Percentiles rank a stretch among this genome's conserved stretches.
Conservation (phyloP, 2,797 vertebrate species). For the Ispidina lecontei region DNA sequence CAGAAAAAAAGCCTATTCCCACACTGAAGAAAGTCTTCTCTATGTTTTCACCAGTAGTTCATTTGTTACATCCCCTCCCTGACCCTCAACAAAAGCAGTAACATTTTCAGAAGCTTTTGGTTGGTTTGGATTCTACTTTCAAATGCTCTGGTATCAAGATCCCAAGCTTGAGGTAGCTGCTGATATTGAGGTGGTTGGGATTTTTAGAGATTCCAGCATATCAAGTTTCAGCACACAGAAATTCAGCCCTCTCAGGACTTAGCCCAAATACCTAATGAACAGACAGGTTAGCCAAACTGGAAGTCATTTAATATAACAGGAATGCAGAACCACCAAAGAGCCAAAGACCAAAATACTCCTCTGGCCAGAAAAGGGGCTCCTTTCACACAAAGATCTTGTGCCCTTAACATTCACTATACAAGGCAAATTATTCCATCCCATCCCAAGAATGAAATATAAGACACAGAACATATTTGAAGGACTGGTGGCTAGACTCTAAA, state of each 20-base stretch:
- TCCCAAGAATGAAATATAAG: neutral
- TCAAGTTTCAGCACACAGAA: neutral
- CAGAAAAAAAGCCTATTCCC: neutral
- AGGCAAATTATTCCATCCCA: neutral
- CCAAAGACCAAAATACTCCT: neutral
- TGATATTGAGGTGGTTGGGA: neutral
- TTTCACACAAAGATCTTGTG: neutral
- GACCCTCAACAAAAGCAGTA: no score
- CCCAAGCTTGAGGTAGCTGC: neutral
- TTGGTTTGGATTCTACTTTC: neutral
- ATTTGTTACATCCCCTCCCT: neutral
- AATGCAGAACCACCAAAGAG: neutral
- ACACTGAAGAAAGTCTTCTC: neutral
- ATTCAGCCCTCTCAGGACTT: neutral
- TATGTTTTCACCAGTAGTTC: neutral
- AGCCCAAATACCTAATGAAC: neutral
- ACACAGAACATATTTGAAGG: neutral
- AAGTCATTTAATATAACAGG: neutral
- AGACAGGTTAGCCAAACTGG: neutral
- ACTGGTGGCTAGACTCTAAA: neutral
- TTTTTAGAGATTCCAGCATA: neutral
- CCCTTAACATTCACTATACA: neutral
- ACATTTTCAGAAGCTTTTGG: neutral
- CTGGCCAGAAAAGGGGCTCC: neutral
- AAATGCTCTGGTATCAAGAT: neutral